Evolutionary conservation across 1,140 invertebrate genomes (phyloP).

Genomic region (Drosophila simulans): DNA sequence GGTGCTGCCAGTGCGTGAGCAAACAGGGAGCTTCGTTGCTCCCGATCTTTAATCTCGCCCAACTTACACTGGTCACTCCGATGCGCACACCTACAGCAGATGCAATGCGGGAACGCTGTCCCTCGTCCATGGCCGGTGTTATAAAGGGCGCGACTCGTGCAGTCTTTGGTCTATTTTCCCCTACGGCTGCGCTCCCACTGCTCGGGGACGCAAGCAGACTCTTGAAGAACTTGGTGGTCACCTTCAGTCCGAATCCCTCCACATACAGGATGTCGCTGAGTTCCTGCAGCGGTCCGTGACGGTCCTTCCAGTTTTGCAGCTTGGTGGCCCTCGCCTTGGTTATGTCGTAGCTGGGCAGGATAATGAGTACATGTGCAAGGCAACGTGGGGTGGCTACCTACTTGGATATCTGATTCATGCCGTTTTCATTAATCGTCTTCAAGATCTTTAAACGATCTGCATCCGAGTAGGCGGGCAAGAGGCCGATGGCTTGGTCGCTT

Average conservation of each 20-base stretch:
- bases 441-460: conserved; percentile 54
- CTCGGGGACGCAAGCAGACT: conserved; percentile 52
- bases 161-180: conserved; percentile 4
- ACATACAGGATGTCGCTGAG: conserved; percentile 65
- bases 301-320: conserved; percentile 58
- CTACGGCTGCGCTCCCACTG: background rate
- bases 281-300: conserved; percentile 59
- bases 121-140: conserved; percentile 61
- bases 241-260: conserved; percentile 75
- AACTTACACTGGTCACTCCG: conserved; percentile 73
- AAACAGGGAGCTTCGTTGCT: conserved; percentile 19
- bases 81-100: conserved; percentile 74
- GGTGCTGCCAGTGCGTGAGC: conserved; percentile 74
- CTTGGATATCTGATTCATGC: conserved; percentile 47
- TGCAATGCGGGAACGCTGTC: conserved; percentile 27
- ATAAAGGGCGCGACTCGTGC: conserved; percentile 53
- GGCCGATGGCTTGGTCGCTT: conserved; percentile 1
- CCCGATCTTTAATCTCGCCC: conserved; percentile 66
- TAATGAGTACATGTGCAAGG: background rate
- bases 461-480: conserved; percentile 43
- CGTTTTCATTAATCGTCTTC: conserved; percentile 44
- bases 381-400: conserved; percentile 3
- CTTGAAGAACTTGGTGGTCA: conserved; percentile 66
- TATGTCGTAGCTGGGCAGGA: conserved; percentile 68
- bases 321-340: conserved; percentile 65